These are phyloP conservation scores for Apis dorsata DNA, from an alignment of 1,140 invertebrate species.

Conservation along the genomic window DNA sequence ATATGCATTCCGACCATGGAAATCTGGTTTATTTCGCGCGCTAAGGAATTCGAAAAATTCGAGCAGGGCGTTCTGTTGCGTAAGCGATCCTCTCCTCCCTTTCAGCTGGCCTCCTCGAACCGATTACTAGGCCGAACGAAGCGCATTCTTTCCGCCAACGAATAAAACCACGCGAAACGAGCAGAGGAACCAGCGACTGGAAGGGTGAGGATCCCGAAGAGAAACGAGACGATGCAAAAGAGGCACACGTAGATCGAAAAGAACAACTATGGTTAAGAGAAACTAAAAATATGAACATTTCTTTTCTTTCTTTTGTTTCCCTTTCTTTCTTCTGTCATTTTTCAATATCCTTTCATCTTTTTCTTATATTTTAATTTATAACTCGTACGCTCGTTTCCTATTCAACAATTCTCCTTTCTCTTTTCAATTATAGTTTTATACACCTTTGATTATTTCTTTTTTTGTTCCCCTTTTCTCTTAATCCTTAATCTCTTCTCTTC, in stretches of 20 bases:
- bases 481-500: background rate
- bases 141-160: slow-evolving; percentile 70
- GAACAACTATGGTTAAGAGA: background rate
- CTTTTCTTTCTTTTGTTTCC: too few species aligned
- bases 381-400: too few species aligned
- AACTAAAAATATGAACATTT: background rate
- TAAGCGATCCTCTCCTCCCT: slow-evolving; percentile 66
- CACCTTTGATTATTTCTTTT: background rate
- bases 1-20: background rate
- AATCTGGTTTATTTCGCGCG: slow-evolving; percentile 33
- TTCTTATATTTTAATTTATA: too few species aligned
- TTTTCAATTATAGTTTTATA: background rate
- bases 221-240: slow-evolving; percentile 23
- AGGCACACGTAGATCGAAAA: slow-evolving; percentile 2
- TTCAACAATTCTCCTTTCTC: too few species aligned
- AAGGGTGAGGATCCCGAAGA: slow-evolving; percentile 34
- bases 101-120: slow-evolving; percentile 61
- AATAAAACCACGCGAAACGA: slow-evolving; percentile 67
- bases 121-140: slow-evolving; percentile 72
- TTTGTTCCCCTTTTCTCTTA: background rate
- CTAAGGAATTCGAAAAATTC: slow-evolving; percentile 72
- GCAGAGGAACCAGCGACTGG: slow-evolving; percentile 31
- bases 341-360: too few species aligned
- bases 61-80: slow-evolving; percentile 65
- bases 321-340: too few species aligned